Evolutionary conservation across 1,140 invertebrate genomes (phyloP), one percentile per base, ranked within the genome.

Genomic region (Archegozetes longisetosus): DNA sequence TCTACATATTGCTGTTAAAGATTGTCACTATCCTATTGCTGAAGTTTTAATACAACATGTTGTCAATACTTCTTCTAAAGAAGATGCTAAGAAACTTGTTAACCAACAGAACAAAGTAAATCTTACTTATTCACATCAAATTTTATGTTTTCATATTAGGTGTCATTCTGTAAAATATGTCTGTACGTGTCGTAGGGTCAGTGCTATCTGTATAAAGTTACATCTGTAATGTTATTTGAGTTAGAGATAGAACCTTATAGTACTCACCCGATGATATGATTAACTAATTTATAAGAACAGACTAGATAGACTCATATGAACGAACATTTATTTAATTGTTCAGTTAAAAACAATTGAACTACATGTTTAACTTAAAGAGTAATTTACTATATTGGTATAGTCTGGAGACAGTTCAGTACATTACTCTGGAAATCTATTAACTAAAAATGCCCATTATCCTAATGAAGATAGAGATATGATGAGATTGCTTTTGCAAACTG

Each of bases 391-490:
- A n/a, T n/a, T n/a, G n/a, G n/a, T 62, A 1, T 64, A 92, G 73
- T 86, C 92, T 62, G 93, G 94, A 9, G 91, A 94, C 62, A 93
- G 85, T 55, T 84, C 89, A 0, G 75, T 98, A 9, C 95, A 98
- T 74, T 95, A 77, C 64, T 78, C 80, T 0, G 76, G 74, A 12
- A 65, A 71, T 27, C 69, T 78, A 24, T 61, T 65, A 13, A 65
- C 68, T 29, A 72, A 75, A 28, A 65, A 75, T 20, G 82, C 80
- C 12, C 71, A 73, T 53, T 68, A 69, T 62, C 64, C 82, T 0
- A 83, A 85, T 48, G 87, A 93, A 61, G 94, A 97, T 70, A 82
- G 83, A 66, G 86, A 93, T 70, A 84, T 97, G 1, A 84, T 95
- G 1, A 82, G 84, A 64, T 78, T 88, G 13, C 76, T 99, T 0